phyloP scores from a whole-genome alignment of 2,888 invertebrate species.

The Drosophila robusta region DNA sequence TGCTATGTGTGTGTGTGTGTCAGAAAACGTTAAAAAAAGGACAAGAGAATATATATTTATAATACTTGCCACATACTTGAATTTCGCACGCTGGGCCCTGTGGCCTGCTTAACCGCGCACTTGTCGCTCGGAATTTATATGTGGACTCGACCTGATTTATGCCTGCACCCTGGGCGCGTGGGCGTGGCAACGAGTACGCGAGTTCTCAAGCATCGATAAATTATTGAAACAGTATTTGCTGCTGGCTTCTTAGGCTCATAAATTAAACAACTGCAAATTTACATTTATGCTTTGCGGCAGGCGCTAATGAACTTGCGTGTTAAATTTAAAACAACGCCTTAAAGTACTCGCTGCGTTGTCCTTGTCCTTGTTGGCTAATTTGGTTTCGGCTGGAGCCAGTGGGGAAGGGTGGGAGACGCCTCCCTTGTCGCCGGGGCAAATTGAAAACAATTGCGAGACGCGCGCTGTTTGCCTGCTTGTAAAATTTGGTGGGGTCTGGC shows the following conservation, averaged over 20 bases:
- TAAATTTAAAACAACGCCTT: slow-evolving; percentile 17
- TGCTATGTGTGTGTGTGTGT: slow-evolving; percentile 12
- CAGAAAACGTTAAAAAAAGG: slow-evolving; percentile 5
- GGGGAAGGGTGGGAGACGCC: not conserved
- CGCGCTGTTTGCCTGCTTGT: slow-evolving; percentile 18
- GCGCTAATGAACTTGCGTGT: slow-evolving; percentile 42
- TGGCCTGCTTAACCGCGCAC: slow-evolving; percentile 54
- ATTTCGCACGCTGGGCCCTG: slow-evolving; percentile 28
- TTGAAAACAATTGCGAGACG: slow-evolving; percentile 37
- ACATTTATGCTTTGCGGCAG: slow-evolving; percentile 33
- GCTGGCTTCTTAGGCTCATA: slow-evolving; percentile 27
- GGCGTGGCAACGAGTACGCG: slow-evolving; percentile 49
- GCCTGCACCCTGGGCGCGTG: slow-evolving; percentile 16
- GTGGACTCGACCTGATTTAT: slow-evolving; percentile 62
- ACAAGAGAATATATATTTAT: slow-evolving; percentile 16
- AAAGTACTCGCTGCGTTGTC: slow-evolving; percentile 17
- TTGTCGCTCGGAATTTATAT: slow-evolving; percentile 67
- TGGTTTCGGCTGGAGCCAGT: not conserved
- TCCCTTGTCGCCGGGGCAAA: slow-evolving; percentile 22
- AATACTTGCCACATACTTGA: slow-evolving; percentile 27
- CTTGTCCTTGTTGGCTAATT: slow-evolving; percentile 54
- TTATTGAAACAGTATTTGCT: slow-evolving; percentile 63
- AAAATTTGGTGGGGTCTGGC: slow-evolving; percentile 25
- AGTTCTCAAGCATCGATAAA: slow-evolving; percentile 59
- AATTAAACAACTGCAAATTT: slow-evolving; percentile 37